phyloP scores from a whole-genome alignment of 1,140 invertebrate genomes.

The Cyphomyrmex costatus region DNA sequence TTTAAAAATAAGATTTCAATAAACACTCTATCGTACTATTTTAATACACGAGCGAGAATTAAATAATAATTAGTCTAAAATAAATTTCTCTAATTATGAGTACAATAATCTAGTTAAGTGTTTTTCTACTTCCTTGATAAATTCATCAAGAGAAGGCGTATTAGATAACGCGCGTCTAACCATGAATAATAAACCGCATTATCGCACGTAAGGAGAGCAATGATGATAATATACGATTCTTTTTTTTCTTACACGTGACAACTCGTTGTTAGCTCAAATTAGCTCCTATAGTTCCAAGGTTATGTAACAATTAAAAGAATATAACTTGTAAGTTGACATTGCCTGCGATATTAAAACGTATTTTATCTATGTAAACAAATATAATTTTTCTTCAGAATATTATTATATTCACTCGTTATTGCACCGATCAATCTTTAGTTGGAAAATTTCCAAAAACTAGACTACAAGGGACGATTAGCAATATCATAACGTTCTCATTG shows the following conservation, averaged over 20 bases:
- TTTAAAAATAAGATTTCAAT: too few relatives aligned
- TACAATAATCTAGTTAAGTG: neutral
- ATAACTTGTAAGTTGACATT: slow-evolving; percentile 7
- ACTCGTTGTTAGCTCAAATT: neutral
- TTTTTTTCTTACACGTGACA: slow-evolving; percentile 32
- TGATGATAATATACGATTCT: slow-evolving; percentile 10
- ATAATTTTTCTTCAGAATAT: neutral
- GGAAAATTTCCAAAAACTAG: slow-evolving; percentile 26
- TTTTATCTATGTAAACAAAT: neutral
- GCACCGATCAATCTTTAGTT: slow-evolving; percentile 12
- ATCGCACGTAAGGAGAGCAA: slow-evolving; percentile 26
- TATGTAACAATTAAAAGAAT: slow-evolving; percentile 8
- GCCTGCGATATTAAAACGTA: neutral
- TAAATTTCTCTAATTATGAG: neutral
- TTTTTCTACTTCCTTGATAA: slow-evolving; percentile 40
- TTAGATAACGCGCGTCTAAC: slow-evolving; percentile 42
- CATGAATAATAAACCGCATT: slow-evolving; percentile 31
- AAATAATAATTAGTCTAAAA: slow-evolving; percentile 1
- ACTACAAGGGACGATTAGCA: slow-evolving; percentile 40
- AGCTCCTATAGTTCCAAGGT: slow-evolving; percentile 1
- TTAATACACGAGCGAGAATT: neutral
- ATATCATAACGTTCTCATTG: neutral
- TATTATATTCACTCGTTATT: neutral
- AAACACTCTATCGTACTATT: neutral
- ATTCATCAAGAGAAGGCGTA: neutral